These are phyloP conservation scores for Ceratina calcarata DNA, from an alignment of 1,140 invertebrate genomes.

Conservation along the genomic window DNA sequence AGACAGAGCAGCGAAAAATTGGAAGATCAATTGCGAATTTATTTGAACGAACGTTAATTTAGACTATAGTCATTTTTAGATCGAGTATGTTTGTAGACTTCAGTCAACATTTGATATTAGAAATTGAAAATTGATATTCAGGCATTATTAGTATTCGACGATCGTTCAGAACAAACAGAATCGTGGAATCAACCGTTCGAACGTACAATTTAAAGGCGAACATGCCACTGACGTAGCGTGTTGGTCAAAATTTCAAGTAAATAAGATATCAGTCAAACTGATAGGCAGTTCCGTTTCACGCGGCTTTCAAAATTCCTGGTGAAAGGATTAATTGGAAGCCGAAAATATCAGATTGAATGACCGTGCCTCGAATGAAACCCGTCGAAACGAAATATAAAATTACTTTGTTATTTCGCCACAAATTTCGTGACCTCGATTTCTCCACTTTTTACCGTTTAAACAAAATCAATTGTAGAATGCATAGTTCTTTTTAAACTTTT, in stretches of 20 bases:
- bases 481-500: no score
- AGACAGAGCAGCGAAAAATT: slow-evolving; percentile 2
- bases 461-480: no score
- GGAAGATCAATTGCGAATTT: slow-evolving; percentile 8
- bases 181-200: neutral
- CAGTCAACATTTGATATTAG: no score
- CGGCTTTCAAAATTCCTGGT: slow-evolving; percentile 9
- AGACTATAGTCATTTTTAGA: no score
- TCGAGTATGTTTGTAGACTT: neutral
- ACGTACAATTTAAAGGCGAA: neutral
- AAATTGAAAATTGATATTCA: no score
- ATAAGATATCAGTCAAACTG: slow-evolving; percentile 11
- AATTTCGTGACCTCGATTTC: neutral
- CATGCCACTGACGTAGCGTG: neutral
- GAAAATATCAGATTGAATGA: slow-evolving; percentile 12
- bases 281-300: no score
- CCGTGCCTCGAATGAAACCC: slow-evolving; percentile 1
- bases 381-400: slow-evolving; percentile 19
- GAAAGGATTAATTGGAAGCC: slow-evolving; percentile 9
- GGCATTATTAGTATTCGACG: no score
- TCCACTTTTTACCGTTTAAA: no score
- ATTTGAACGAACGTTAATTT: neutral
- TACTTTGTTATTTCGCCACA: no score
- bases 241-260: neutral
- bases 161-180: no score